Conservation (phyloP, 2,888 invertebrate species). For the Antheraea assamensis region DNA sequence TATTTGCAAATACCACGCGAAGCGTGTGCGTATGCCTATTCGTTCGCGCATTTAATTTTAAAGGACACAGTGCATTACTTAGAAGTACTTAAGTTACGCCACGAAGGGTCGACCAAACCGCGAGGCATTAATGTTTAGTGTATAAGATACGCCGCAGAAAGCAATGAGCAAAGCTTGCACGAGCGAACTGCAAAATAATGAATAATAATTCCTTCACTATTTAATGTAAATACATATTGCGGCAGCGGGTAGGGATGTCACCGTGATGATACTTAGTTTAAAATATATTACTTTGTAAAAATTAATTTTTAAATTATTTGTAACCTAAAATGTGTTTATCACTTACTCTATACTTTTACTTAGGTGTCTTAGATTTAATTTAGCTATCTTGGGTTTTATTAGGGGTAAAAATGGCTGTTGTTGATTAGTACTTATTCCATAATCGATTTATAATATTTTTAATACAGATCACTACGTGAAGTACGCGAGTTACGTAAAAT, state of each 20-base stretch:
- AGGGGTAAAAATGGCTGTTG: neutral
- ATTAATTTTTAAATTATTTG: neutral
- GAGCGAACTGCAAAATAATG: slow-evolving; percentile 61
- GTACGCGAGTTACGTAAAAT: no score
- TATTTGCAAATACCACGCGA: slow-evolving; percentile 15
- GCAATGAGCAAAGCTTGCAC: slow-evolving; percentile 51
- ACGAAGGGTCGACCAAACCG: slow-evolving; percentile 53
- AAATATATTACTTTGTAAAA: neutral
- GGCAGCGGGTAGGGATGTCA: slow-evolving; percentile 13
- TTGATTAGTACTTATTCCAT: neutral
- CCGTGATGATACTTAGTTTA: neutral
- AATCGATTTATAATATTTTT: neutral
- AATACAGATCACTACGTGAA: no score
- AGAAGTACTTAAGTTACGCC: slow-evolving; percentile 57
- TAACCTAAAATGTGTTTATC: neutral
- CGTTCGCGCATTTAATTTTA: slow-evolving; percentile 35
- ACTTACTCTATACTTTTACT: no score
- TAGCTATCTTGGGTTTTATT: neutral
- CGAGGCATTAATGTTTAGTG: slow-evolving; percentile 67
- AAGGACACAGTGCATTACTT: slow-evolving; percentile 47
- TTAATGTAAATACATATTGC: slow-evolving; percentile 52
- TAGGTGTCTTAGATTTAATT: no score
- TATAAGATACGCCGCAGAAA: slow-evolving; percentile 63
- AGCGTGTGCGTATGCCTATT: slow-evolving; percentile 27
- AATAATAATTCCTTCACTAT: slow-evolving; percentile 65